phyloP scores from a whole-genome alignment of 2,797 vertebrate genomes.

The Spinibarbus caldwelli region DNA sequence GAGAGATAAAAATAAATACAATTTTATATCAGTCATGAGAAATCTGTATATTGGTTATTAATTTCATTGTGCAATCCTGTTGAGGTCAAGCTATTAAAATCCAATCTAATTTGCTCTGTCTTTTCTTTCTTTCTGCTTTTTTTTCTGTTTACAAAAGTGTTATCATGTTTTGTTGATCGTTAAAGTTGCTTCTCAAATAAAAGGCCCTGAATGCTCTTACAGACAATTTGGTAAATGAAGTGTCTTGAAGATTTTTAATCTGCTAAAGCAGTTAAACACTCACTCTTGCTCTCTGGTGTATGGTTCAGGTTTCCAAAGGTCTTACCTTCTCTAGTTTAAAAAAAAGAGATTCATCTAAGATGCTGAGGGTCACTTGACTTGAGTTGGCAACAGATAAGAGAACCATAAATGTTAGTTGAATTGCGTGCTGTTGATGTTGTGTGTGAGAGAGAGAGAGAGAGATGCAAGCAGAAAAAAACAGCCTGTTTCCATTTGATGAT shows the following conservation, averaged over 20 bases:
- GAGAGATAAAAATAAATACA: slow-evolving; percentile 83
- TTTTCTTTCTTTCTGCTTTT: slow-evolving; percentile 67
- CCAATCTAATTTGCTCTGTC: slow-evolving; percentile 64
- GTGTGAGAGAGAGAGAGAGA: background rate
- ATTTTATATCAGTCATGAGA: slow-evolving; percentile 81
- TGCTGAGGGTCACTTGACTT: slow-evolving; percentile 27
- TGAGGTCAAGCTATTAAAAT: slow-evolving; percentile 80
- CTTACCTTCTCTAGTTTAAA: background rate
- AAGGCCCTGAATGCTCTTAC: slow-evolving; percentile 54
- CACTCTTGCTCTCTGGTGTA: background rate
- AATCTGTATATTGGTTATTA: slow-evolving; percentile 80
- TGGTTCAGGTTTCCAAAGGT: background rate
- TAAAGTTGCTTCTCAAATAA: slow-evolving; percentile 58
- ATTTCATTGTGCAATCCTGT: slow-evolving; percentile 80
- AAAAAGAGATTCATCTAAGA: slow-evolving; percentile 1
- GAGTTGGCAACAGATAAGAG: slow-evolving; percentile 6
- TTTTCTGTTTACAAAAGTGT: slow-evolving; percentile 39
- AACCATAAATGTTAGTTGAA: slow-evolving; percentile 2
- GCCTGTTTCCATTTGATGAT: slow-evolving; percentile 11
- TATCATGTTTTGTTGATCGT: slow-evolving; percentile 50
- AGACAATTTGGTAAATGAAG: slow-evolving; percentile 20
- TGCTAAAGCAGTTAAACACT: background rate
- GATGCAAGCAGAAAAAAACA: background rate
- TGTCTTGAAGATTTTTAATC: slow-evolving; percentile 38
- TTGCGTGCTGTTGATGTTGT: background rate